Base-by-base conservation (phyloP, 2,797 vertebrate species). In the Intellagama lesueurii region DNA sequence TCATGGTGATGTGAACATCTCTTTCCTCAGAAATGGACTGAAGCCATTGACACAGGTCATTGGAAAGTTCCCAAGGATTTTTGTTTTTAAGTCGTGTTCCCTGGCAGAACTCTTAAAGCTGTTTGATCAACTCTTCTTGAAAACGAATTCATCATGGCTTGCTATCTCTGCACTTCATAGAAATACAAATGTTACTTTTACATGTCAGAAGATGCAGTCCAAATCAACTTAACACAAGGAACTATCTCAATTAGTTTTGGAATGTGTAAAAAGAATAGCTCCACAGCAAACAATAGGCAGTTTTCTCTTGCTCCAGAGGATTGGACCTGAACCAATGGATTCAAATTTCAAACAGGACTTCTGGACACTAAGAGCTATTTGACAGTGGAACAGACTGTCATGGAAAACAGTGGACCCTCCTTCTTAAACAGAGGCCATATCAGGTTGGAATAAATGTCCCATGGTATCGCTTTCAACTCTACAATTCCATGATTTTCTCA, bases 11-110 rank as follows among this genome's bases (percentile, higher is more conserved):
- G 60, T 81, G 90, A 88, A 81, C 49, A 64, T 86, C 52, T 85
- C 56, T 91, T 91, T 70, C 47, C 66, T 72, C 72, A 91, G 79
- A 78, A 86, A 77, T 91, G 76, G 81, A 73, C 81, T 68, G 66
- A 77, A 88, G 83, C 78, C 83, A 77, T 22, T 86, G 73, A 86
- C 64, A 88, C 24, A 91, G 87, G 72, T 88, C 72, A 47, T 7
- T 82, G 87, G 83, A 88, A 30, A 81, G 83, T 22, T 76, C 70
- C 83, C 87, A 88, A 64, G 44, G 35, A 77, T 69, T 88, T 86
- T 90, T 77, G 66, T 85, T 81, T 86, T 91, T 81, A 88, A 88
- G 88, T 77, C 49, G 60, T 85, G 78, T 88, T 77, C 22, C 9
- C 49, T 85, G 77, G 47, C n/a, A 77, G 81, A 88, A 69, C 56